Conservation (phyloP, 2,113 vertebrate genomes). For the Oxygymnocypris stewartii region DNA sequence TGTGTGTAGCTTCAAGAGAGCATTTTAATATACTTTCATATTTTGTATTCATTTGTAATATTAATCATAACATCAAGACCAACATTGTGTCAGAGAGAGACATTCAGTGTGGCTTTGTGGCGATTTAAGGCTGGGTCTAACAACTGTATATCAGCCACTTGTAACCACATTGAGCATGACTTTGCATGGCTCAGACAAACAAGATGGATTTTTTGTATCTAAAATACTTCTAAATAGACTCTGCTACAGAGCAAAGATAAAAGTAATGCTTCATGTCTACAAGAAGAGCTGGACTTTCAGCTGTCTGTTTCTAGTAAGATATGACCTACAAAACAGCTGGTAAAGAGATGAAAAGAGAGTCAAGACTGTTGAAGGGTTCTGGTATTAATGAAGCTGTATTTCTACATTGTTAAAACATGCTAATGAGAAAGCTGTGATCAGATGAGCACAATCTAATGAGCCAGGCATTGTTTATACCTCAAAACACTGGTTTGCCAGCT, state of each 20-base stretch:
- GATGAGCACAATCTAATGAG: constrained; percentile 42
- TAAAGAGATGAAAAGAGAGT: not conserved
- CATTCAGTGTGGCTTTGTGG: not conserved
- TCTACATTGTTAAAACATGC: constrained; percentile 43
- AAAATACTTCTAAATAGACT: constrained; percentile 47
- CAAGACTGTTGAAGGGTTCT: not conserved
- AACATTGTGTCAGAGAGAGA: not conserved
- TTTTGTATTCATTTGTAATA: not conserved
- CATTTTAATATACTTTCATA: not conserved
- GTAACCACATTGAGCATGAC: constrained; percentile 64
- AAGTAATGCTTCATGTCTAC: not conserved
- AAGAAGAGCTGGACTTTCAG: not conserved
- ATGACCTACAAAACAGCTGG: not conserved
- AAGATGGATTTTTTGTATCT: constrained; percentile 16
- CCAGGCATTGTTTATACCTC: constrained; percentile 29
- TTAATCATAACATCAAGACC: not conserved
- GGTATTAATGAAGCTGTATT: constrained; percentile 45
- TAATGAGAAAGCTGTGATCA: constrained; percentile 44
- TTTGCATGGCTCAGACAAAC: constrained; percentile 69
- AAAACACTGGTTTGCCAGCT: constrained; percentile 5
- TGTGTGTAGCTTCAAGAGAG: not conserved
- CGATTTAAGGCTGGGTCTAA: constrained; percentile 3
- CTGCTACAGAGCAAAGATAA: constrained; percentile 56
- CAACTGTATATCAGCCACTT: not conserved
- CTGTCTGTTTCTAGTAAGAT: not conserved